Evolutionary conservation across 2,797 vertebrate genomes (phyloP).

Genomic region (Betta splendens): DNA sequence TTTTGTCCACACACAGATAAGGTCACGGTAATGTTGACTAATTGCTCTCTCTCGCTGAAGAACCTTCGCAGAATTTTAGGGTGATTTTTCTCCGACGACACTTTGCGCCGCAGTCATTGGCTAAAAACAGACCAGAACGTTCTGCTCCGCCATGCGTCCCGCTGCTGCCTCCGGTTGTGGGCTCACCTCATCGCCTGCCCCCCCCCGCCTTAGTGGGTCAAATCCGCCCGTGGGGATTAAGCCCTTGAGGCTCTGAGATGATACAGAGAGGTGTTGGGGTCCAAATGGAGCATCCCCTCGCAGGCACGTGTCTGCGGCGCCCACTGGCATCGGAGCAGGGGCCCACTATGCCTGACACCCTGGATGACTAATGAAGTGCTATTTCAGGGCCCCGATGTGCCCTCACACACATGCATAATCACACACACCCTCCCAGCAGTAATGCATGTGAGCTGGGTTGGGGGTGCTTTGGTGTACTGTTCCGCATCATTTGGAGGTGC

Average conservation of each 20-base stretch:
- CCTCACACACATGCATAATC: conserved; percentile 50
- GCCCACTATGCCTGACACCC: conserved; percentile 57
- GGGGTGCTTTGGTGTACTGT: conserved; percentile 63
- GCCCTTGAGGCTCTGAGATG: conserved; percentile 65
- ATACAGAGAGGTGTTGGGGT: conserved; percentile 62
- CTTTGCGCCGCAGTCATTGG: conserved; percentile 37
- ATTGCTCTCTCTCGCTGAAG: conserved; percentile 19
- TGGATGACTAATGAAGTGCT: conserved; percentile 82
- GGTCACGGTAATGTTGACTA: background rate
- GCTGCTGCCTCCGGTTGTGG: conserved; percentile 63
- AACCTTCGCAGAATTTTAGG: conserved; percentile 33
- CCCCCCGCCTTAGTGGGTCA: conserved; percentile 74
- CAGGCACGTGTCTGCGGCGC: conserved; percentile 63
- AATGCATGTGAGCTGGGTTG: conserved; percentile 46
- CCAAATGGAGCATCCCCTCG: conserved; percentile 73
- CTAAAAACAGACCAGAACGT: conserved; percentile 73
- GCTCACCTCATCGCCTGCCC: conserved; percentile 72
- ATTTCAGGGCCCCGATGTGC: conserved; percentile 77
- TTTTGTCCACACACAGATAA: conserved; percentile 19
- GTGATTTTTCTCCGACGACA: conserved; percentile 41
- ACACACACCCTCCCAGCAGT: conserved; percentile 57
- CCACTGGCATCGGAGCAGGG: conserved; percentile 59
- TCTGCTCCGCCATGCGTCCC: conserved; percentile 67
- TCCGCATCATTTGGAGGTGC: conserved; percentile 79
- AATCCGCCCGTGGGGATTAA: conserved; percentile 58